Percentiles rank a stretch among this genome's conserved stretches.
These are phyloP conservation scores for Polypedilum vanderplanki DNA, from an alignment of 1,140 invertebrate genomes.

Conservation along the genomic window DNA sequence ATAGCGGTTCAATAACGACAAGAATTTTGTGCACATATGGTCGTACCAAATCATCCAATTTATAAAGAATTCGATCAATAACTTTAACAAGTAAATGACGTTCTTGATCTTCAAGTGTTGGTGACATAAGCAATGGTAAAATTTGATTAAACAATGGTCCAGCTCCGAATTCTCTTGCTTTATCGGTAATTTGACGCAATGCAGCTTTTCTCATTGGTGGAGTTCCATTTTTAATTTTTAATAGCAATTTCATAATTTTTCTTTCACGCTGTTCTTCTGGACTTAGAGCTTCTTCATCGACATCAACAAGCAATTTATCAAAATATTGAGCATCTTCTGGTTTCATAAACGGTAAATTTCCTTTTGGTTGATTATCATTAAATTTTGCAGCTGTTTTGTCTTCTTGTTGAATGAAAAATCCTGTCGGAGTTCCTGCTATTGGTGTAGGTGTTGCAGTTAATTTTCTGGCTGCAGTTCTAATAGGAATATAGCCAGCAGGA, in stretches of 20 bases:
- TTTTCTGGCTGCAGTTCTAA: conserved; percentile 94
- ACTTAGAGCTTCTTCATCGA: conserved; percentile 91
- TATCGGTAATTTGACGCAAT: conserved; percentile 95
- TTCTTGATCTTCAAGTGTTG: conserved; percentile 98
- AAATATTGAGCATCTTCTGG: conserved; percentile 99
- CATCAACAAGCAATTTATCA: conserved; percentile 95
- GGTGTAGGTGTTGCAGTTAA: conserved; percentile 97
- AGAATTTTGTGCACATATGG: conserved; percentile 99
- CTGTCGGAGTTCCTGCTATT: conserved; percentile 82
- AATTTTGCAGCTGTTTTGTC: conserved; percentile 71
- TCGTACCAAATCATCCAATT: conserved; percentile 95
- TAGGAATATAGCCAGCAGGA: conserved; percentile 92
- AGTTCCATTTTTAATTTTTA: conserved; percentile 99
- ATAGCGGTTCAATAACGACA: conserved; percentile 96
- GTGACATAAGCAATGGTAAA: conserved; percentile 96
- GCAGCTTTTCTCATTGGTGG: conserved; percentile 99
- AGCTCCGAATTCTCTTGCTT: conserved; percentile 96
- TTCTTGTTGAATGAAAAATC: conserved; percentile 93
- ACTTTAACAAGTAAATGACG: conserved; percentile 99
- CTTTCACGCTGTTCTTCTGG: conserved; percentile 97
- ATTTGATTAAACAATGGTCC: conserved; percentile 99
- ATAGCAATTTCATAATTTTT: conserved; percentile 96
- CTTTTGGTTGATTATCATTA: conserved; percentile 94
- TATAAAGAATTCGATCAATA: conserved; percentile 97
- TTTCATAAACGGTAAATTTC: conserved; percentile 96